These are phyloP conservation scores for Biston stratarius DNA, from an alignment of 2,888 invertebrate genomes.

Conservation along the genomic window DNA sequence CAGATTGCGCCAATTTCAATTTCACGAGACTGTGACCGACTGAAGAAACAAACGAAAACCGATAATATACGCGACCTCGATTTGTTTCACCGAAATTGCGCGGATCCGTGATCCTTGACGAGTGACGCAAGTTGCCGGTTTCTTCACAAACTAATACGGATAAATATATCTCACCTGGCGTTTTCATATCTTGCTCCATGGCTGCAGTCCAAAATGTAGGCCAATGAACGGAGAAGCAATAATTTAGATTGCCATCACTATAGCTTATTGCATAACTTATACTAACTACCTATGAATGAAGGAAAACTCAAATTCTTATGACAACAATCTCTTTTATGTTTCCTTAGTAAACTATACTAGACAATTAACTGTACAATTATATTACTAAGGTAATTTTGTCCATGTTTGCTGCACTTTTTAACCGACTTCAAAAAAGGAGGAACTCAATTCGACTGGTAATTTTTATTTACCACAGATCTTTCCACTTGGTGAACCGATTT, in stretches of 20 bases:
- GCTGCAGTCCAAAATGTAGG: conserved; percentile 70
- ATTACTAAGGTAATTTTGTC: too few relatives aligned
- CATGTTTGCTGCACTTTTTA: too few relatives aligned
- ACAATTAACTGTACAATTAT: too few relatives aligned
- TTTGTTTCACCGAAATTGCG: conserved; percentile 21
- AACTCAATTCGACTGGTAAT: too few relatives aligned
- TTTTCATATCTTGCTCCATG: conserved; percentile 70
- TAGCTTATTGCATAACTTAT: neutral
- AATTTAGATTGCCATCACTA: conserved; percentile 6
- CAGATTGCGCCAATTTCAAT: conserved; percentile 8
- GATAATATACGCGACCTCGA: conserved; percentile 21
- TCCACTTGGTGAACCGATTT: too few relatives aligned
- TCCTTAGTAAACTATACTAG: too few relatives aligned
- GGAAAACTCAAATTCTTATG: neutral
- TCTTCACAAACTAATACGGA: conserved; percentile 15
- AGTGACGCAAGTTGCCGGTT: conserved; percentile 19
- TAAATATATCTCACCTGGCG: conserved; percentile 64
- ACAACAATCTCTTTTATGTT: too few relatives aligned
- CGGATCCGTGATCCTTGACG: conserved; percentile 25
- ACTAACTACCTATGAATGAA: neutral
- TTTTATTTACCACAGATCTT: too few relatives aligned
- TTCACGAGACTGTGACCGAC: conserved; percentile 10
- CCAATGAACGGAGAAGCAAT: conserved; percentile 16
- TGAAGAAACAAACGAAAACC: conserved; percentile 21
- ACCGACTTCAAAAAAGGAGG: too few relatives aligned